A percentile compares a stretch with the other conserved stretches of the same genome.
phyloP scores from a whole-genome alignment of 2,888 invertebrate genomes.

The Pheosia tremula region DNA sequence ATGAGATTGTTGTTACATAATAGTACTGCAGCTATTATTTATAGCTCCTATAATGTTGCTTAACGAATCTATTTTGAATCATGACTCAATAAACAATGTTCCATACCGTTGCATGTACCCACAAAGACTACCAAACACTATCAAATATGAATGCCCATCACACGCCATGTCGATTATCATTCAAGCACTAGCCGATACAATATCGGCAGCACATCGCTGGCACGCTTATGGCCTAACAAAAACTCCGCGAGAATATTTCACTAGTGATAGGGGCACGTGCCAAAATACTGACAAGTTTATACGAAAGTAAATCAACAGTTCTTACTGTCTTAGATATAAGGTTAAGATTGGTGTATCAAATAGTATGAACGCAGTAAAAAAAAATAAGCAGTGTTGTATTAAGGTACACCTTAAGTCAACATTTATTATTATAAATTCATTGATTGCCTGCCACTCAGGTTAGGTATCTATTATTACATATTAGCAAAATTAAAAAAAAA shows the following conservation, averaged over 20 bases:
- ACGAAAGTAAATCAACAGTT: conserved; percentile 1
- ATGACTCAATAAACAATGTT: conserved; percentile 28
- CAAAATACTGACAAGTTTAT: conserved; percentile 31
- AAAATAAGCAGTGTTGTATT: conserved; percentile 23
- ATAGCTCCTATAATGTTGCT: not conserved
- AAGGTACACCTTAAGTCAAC: conserved; percentile 11
- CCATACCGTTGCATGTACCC: conserved; percentile 33
- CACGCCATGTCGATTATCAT: conserved; percentile 57
- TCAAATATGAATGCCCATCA: conserved; percentile 55
- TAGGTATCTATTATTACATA: too few species aligned
- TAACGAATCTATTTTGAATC: conserved; percentile 22
- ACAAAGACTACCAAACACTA: conserved; percentile 34
- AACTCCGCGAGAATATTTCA: conserved; percentile 41
- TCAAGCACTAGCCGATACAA: conserved; percentile 43
- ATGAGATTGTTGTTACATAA: too few species aligned
- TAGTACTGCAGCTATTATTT: too few species aligned
- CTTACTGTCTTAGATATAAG: not conserved
- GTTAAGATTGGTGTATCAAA: conserved; percentile 18
- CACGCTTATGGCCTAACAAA: conserved; percentile 45
- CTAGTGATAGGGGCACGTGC: conserved; percentile 38
- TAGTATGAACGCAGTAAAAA: conserved; percentile 2
- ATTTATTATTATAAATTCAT: not conserved
- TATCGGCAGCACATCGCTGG: conserved; percentile 42
- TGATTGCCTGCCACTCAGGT: too few species aligned
- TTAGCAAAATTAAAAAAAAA: too few species aligned